Conservation (phyloP, 2,888 invertebrate species). For the Thelaira solivaga region DNA sequence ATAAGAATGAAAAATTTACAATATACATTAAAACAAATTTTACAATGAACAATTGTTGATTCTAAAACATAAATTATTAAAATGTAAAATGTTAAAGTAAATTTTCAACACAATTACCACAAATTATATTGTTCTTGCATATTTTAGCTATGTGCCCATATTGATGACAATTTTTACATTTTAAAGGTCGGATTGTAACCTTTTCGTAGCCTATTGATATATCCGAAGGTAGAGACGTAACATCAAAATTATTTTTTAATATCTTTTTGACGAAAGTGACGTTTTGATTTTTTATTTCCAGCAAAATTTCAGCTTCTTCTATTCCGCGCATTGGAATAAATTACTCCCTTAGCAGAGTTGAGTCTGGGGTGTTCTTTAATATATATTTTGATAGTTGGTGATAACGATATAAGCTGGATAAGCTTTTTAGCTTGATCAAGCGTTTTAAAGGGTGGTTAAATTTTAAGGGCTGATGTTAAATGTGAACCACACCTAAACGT, state of each 20-base stretch:
- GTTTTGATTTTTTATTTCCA: constrained; percentile 1
- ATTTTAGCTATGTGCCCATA: neutral
- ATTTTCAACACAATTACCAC: too few relatives aligned
- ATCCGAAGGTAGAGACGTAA: neutral
- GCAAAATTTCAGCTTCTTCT: neutral
- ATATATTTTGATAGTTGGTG: too few relatives aligned
- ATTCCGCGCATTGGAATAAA: too few relatives aligned
- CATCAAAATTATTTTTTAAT: neutral
- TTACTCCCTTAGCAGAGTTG: neutral
- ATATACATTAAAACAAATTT: too few relatives aligned
- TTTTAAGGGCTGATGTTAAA: too few relatives aligned
- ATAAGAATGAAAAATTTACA: too few relatives aligned
- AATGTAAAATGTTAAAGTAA: too few relatives aligned
- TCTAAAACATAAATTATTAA: too few relatives aligned
- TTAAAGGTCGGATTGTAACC: neutral
- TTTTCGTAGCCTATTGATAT: neutral
- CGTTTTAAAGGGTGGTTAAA: too few relatives aligned
- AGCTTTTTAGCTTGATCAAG: constrained; percentile 18
- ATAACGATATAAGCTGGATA: too few relatives aligned
- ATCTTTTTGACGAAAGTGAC: neutral
- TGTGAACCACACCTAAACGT: too few relatives aligned
- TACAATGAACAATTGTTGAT: too few relatives aligned
- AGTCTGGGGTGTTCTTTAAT: neutral
- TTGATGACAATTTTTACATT: constrained; percentile 26
- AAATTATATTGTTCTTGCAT: neutral